Evolutionary conservation across 37 sponge, comb jelly and placozoan genomes (phyloP), one percentile per base, ranked within the genome.

Genomic region (Cladorhizidae sp.): DNA sequence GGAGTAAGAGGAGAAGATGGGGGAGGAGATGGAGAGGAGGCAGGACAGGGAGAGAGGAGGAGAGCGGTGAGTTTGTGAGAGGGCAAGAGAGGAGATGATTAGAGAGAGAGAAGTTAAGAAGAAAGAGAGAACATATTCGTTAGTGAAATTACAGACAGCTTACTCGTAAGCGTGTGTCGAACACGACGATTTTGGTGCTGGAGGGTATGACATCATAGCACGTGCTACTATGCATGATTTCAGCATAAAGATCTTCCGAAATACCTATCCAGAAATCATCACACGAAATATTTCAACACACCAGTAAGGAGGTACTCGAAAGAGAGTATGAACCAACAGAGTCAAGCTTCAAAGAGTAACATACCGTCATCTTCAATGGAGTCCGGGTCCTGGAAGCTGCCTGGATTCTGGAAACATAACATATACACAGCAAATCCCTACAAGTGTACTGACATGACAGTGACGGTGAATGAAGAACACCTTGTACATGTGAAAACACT

Each of bases 131-230:
- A n/a, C n/a, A n/a, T n/a, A n/a, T n/a, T 9, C 9, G 8, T 45
- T 29, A 36, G 32, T 65, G 35, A 11, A 2, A 65, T 28, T 29
- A 31, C 49, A 33, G 5, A 1, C 31, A 31, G 45, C 76, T 87
- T 55, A 88, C 90, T 58, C 80, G 58, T 26, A 90, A 77, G n/a
- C 83, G 70, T 28, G 89, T 93, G 52, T 96, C 97, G 61, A 96
- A 86, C 18, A 93, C 94, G 9, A 96, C 94, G 15, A 93, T 79
- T 59, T 96, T 96, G 17, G 89, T 81, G 40, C 97, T 96, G 20
- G 64, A 67, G 0, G 97, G 97, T 29, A 96, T 88, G 68, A 96
- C 54, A 49, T 87, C 88, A 77, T 96, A 93, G 73, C 97, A 93
- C 6, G 85, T 84, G 65, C 81, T 64, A 0, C 81, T 40, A 55